Conservation (phyloP, 2,797 vertebrate species). For the Falco biarmicus region DNA sequence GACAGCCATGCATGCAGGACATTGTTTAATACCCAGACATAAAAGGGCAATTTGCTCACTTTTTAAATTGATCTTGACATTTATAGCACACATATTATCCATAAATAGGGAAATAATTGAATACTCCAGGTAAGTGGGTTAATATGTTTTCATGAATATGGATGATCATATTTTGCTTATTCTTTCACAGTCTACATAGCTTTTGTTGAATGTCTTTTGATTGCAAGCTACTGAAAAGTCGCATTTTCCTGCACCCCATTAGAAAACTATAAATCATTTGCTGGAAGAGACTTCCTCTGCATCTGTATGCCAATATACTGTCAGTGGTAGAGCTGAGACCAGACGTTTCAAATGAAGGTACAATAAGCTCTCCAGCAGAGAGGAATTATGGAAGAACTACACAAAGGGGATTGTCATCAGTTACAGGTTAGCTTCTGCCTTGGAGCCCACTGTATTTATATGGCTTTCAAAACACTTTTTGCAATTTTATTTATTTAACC, state of each 20-base stretch:
- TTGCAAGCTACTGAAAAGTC: constrained; percentile 21
- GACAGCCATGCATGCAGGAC: constrained; percentile 13
- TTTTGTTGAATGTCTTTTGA: constrained; percentile 39
- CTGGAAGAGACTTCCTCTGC: background rate
- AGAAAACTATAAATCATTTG: constrained; percentile 7
- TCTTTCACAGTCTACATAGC: background rate
- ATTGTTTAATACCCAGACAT: constrained; percentile 18
- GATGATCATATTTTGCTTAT: constrained; percentile 28
- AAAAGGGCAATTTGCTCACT: constrained; percentile 30
- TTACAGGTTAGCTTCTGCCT: background rate
- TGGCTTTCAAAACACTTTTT: background rate
- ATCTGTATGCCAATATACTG: background rate
- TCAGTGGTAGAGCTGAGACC: background rate
- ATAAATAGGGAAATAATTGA: constrained; percentile 54
- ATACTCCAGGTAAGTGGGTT: constrained; percentile 48
- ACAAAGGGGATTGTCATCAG: background rate
- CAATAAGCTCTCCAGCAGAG: background rate
- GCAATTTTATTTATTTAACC: background rate
- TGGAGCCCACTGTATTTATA: background rate
- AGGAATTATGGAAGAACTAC: background rate
- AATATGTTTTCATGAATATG: constrained; percentile 57
- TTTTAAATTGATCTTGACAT: constrained; percentile 53
- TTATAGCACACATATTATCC: constrained; percentile 14
- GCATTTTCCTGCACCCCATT: background rate
- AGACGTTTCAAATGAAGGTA: background rate